Evolutionary conservation across 2,113 vertebrate genomes (phyloP).

Genomic region (Cyanoliseus patagonus): DNA sequence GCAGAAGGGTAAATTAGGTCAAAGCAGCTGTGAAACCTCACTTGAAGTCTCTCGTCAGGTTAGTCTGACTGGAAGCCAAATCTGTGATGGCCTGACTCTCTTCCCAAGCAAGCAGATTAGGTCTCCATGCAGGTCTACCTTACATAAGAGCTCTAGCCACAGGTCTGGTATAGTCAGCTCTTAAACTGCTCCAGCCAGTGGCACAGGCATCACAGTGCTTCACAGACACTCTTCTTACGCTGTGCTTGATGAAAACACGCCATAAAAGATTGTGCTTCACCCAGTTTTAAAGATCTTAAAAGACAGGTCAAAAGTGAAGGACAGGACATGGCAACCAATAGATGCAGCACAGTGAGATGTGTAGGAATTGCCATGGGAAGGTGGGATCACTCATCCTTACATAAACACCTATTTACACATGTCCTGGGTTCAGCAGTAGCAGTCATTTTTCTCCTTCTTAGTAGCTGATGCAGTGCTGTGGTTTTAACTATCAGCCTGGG

Average conservation of each 20-base stretch:
- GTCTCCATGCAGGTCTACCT: not conserved
- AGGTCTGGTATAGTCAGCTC: not conserved
- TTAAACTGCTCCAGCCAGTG: not conserved
- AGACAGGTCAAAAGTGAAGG: not conserved
- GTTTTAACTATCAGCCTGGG: too few species aligned
- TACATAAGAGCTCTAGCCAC: rapidly evolving
- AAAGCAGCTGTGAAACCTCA: not conserved
- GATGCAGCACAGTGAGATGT: not conserved
- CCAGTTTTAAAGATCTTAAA: not conserved
- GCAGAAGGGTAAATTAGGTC: not conserved
- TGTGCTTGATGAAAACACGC: not conserved
- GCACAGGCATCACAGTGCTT: not conserved
- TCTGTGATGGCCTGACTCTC: not conserved
- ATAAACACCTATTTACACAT: not conserved
- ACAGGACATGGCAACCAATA: not conserved
- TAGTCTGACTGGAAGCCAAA: not conserved
- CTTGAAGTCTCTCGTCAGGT: not conserved
- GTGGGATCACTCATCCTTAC: rapidly evolving
- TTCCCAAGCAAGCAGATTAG: not conserved
- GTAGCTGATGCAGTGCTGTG: too few species aligned
- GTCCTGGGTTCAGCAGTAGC: too few species aligned
- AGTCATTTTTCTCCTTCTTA: too few species aligned
- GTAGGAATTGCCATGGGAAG: not conserved
- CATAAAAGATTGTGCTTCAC: not conserved
- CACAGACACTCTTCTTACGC: not conserved